Percentiles rank a stretch among this genome's conserved stretches.
Evolutionary conservation across 2,888 invertebrate genomes (phyloP).

Genomic region (Zygaena filipendulae): DNA sequence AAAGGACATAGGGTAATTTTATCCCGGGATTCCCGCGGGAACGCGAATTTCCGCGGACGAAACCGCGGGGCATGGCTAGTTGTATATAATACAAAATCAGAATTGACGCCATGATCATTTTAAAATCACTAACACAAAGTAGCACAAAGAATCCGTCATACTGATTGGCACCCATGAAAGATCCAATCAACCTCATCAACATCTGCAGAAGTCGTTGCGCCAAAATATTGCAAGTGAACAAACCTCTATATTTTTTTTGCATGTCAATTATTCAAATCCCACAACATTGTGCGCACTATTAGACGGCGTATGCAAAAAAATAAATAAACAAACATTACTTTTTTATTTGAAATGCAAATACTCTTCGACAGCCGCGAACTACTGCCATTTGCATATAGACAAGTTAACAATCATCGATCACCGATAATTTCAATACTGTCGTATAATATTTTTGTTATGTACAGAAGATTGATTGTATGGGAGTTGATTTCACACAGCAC

Average conservation of each 20-base stretch:
- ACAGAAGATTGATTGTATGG: slow-evolving; percentile 20
- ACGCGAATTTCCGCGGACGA: too few relatives aligned
- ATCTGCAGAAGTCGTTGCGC: slow-evolving; percentile 23
- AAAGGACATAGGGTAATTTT: too few relatives aligned
- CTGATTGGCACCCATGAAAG: slow-evolving; percentile 43
- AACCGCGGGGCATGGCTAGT: too few relatives aligned
- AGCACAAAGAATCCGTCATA: slow-evolving; percentile 17
- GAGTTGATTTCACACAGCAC: slow-evolving; percentile 27
- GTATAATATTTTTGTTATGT: slow-evolving; percentile 22
- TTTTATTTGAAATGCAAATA: slow-evolving; percentile 65
- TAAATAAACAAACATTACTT: slow-evolving; percentile 43
- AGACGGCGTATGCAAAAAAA: slow-evolving; percentile 48
- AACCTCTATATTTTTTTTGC: too few relatives aligned
- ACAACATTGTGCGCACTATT: slow-evolving; percentile 37
- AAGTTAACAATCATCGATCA: slow-evolving; percentile 50
- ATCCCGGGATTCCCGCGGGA: too few relatives aligned
- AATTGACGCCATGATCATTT: too few relatives aligned
- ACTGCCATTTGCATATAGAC: slow-evolving; percentile 59
- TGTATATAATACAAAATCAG: too few relatives aligned
- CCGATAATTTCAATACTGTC: slow-evolving; percentile 39
- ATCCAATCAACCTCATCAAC: slow-evolving; percentile 29
- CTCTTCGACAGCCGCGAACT: slow-evolving; percentile 35
- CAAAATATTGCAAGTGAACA: slow-evolving; percentile 25
- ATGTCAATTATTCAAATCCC: slow-evolving; percentile 31
- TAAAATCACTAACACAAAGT: slow-evolving; percentile 16